phyloP scores from a whole-genome alignment of 2,113 vertebrate genomes.

The Cryptotis parvus region DNA sequence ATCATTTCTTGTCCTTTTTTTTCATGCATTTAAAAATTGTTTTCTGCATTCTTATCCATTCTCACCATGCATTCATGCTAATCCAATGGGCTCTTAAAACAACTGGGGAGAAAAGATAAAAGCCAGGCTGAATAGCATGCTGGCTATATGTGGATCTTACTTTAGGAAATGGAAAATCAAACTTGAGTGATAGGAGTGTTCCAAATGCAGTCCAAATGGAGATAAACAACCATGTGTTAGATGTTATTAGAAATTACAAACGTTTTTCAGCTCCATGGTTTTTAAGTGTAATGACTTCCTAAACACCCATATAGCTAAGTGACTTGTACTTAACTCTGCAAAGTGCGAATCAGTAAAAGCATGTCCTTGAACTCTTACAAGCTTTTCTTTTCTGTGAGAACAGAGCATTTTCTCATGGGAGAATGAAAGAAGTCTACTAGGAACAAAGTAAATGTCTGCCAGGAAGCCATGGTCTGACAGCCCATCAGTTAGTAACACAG shows the following conservation, averaged over 20 bases:
- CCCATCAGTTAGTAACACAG: not conserved
- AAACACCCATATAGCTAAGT: slow-evolving; percentile 16
- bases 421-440: slow-evolving; percentile 32
- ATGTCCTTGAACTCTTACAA: not conserved
- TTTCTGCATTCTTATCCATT: not conserved
- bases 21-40: not conserved
- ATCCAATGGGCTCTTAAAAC: slow-evolving; percentile 20
- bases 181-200: slow-evolving; percentile 17
- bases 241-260: slow-evolving; percentile 44
- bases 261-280: not conserved
- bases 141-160: slow-evolving; percentile 16
- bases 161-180: slow-evolving; percentile 29
- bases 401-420: not conserved
- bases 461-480: not conserved
- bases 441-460: too few species aligned
- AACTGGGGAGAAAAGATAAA: not conserved
- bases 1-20: not conserved
- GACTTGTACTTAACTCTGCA: slow-evolving; percentile 39
- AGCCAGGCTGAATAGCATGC: not conserved
- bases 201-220: slow-evolving; percentile 27
- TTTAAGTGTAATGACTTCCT: slow-evolving; percentile 31
- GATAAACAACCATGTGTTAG: slow-evolving; percentile 32
- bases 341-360: not conserved
- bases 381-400: slow-evolving; percentile 34
- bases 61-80: not conserved